Percentiles rank a stretch among this genome's conserved stretches.
phyloP scores from a whole-genome alignment of 2,797 vertebrate genomes.

The Esox masquinongy region DNA sequence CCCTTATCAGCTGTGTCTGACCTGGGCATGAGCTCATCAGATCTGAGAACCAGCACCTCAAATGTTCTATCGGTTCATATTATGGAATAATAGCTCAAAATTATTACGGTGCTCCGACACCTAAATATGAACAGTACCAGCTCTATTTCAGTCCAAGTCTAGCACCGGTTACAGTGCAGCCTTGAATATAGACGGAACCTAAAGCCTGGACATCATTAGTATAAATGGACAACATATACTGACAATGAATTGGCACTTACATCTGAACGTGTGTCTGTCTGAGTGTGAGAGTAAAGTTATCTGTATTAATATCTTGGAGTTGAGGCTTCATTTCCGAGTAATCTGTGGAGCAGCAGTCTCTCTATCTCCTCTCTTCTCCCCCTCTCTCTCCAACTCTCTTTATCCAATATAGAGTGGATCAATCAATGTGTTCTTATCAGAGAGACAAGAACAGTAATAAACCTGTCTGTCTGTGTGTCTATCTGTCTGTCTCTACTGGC shows the following conservation, averaged over 20 bases:
- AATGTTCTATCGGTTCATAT: too few species aligned
- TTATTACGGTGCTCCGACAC: too few species aligned
- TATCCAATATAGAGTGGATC: conserved; percentile 58
- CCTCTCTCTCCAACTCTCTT: conserved; percentile 15
- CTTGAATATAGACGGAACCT: background rate
- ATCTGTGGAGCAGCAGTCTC: conserved; percentile 45
- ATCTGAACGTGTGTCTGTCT: conserved; percentile 31
- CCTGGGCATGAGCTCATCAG: too few species aligned
- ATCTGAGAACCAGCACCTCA: too few species aligned
- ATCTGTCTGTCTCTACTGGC: background rate
- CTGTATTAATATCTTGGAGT: conserved; percentile 64
- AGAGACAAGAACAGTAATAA: background rate
- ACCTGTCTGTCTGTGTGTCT: background rate
- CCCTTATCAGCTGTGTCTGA: background rate
- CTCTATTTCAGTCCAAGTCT: too few species aligned
- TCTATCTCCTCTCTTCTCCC: background rate
- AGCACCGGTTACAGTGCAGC: background rate
- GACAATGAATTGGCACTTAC: background rate
- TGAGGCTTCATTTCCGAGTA: conserved; percentile 57
- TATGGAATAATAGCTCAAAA: too few species aligned
- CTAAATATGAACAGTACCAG: too few species aligned
- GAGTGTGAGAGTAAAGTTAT: conserved; percentile 38
- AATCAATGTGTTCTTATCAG: background rate
- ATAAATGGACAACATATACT: background rate
- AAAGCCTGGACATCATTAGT: background rate